phyloP scores from a whole-genome alignment of 2,888 invertebrate species.

The Cheilosia pagana region DNA sequence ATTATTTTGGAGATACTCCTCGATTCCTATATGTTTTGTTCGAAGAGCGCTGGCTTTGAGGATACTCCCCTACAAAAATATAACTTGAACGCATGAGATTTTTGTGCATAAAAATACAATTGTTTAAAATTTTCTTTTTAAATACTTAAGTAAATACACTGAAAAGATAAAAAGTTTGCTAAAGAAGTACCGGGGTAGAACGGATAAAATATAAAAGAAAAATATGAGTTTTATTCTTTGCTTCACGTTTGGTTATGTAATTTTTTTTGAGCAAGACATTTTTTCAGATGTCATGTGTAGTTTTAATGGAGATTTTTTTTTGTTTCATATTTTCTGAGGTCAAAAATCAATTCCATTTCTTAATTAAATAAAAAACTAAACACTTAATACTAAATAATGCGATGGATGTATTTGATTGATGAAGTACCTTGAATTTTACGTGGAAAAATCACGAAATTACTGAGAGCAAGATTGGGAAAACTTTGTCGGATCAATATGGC shows the following conservation, averaged over 20 bases:
- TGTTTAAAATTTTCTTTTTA: constrained; percentile 48
- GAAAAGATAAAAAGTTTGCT: constrained; percentile 72
- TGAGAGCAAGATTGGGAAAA: constrained; percentile 48
- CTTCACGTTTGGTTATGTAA: constrained; percentile 70
- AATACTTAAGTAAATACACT: constrained; percentile 75
- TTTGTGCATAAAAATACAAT: constrained; percentile 66
- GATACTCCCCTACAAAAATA: constrained; percentile 82
- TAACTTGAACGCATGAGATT: constrained; percentile 82
- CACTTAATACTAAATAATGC: constrained; percentile 58
- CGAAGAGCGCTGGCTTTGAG: constrained; percentile 59
- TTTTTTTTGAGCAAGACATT: constrained; percentile 59
- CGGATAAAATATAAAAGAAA: constrained; percentile 57
- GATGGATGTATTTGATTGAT: constrained; percentile 38
- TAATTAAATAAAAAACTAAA: constrained; percentile 54
- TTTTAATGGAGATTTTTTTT: constrained; percentile 34
- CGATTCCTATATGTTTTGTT: constrained; percentile 72
- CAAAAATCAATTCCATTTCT: constrained; percentile 75
- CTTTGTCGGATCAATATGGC: constrained; percentile 68
- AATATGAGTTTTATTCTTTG: constrained; percentile 47
- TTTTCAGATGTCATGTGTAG: constrained; percentile 63
- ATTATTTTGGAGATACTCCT: constrained; percentile 60
- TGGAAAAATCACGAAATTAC: constrained; percentile 61
- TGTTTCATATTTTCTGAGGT: constrained; percentile 19
- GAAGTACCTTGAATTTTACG: constrained; percentile 63
- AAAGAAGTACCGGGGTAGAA: constrained; percentile 53